These are phyloP conservation scores for Bombus haemorrhoidalis DNA, from an alignment of 1,140 invertebrate genomes.

Conservation along the genomic window DNA sequence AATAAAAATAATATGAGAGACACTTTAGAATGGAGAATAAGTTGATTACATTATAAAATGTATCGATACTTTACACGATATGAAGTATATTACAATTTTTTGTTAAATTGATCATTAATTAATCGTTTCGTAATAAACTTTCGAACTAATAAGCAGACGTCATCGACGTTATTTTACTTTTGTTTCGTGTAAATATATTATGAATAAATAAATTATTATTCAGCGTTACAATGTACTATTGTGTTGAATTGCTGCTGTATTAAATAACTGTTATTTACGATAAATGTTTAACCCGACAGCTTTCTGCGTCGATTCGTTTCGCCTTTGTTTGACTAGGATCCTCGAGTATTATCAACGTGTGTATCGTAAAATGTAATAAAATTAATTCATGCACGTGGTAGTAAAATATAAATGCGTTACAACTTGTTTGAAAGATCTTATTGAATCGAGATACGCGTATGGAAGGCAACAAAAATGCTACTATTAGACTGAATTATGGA, in stretches of 20 bases:
- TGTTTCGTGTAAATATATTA: not conserved
- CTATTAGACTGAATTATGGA: not conserved
- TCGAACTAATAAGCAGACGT: not conserved
- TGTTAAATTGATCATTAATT: not conserved
- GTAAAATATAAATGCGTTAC: not conserved
- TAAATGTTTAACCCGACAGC: not conserved
- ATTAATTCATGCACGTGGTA: not conserved
- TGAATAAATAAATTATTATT: not conserved
- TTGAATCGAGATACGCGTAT: not conserved
- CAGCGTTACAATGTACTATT: not conserved
- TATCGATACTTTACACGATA: not conserved
- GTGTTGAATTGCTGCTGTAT: not conserved
- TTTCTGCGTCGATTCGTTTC: not conserved
- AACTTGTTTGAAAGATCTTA: not conserved
- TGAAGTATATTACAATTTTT: not conserved
- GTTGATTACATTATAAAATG: not conserved
- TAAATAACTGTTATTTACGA: constrained; percentile 4
- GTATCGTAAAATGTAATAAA: not conserved
- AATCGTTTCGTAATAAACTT: not conserved
- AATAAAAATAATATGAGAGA: too few relatives aligned
- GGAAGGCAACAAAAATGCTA: not conserved
- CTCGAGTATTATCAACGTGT: not conserved
- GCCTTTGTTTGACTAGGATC: not conserved
- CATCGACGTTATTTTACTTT: not conserved
- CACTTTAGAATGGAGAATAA: not conserved